Percentiles rank a stretch among this genome's conserved stretches.
These are phyloP conservation scores for Apamea epomidion DNA, from an alignment of 2,888 invertebrate species.

Conservation along the genomic window DNA sequence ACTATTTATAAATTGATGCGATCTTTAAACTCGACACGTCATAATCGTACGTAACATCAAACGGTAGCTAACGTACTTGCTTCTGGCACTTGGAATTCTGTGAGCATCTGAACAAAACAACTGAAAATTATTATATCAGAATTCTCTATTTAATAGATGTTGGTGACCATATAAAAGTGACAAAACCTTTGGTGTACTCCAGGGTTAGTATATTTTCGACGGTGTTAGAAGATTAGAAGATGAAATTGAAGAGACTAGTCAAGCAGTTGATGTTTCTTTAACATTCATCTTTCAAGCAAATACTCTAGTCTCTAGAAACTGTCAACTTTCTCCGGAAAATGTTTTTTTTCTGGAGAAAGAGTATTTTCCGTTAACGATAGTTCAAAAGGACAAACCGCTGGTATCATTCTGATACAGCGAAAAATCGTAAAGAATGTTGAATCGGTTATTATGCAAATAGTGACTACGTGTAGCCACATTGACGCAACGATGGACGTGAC, in stretches of 20 bases:
- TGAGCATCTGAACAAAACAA: slow-evolving; percentile 15
- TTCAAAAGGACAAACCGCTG: not conserved
- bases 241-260: not conserved
- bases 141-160: slow-evolving; percentile 1
- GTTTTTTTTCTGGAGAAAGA: too few species aligned
- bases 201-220: not conserved
- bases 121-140: slow-evolving; percentile 11
- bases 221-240: too few species aligned
- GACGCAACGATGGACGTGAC: slow-evolving; percentile 65
- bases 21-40: slow-evolving; percentile 57
- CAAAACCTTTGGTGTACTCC: not conserved
- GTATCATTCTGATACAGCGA: slow-evolving; percentile 11
- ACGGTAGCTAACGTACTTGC: slow-evolving; percentile 44
- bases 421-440: slow-evolving; percentile 61
- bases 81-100: slow-evolving; percentile 20
- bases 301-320: not conserved
- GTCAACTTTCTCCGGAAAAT: not conserved
- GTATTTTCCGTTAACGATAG: too few species aligned
- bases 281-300: not conserved
- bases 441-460: slow-evolving; percentile 77
- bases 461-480: slow-evolving; percentile 55
- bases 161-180: not conserved
- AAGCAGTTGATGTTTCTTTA: not conserved
- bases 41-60: slow-evolving; percentile 59
- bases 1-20: slow-evolving; percentile 62